Conservation (phyloP, 2,797 vertebrate species). For the Poecilia wingei region DNA sequence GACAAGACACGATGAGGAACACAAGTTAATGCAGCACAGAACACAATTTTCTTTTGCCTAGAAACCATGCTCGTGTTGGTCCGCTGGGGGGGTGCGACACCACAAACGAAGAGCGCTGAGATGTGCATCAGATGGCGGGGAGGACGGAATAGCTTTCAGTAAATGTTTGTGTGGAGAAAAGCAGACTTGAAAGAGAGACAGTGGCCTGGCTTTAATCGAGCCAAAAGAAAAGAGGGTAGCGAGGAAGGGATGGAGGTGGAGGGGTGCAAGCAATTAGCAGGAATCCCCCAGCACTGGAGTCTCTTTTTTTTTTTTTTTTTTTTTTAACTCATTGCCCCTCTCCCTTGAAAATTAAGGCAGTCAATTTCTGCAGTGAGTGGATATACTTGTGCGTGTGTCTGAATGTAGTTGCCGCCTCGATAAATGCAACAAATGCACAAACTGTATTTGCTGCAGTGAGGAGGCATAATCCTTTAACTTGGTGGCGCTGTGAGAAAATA, state of each 20-base stretch:
- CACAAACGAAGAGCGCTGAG: conserved; percentile 47
- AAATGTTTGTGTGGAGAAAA: conserved; percentile 31
- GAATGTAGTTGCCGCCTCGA: conserved; percentile 14
- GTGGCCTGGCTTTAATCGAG: conserved; percentile 74
- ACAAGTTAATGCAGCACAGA: background rate
- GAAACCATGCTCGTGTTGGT: conserved; percentile 29
- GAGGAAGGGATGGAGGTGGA: conserved; percentile 9
- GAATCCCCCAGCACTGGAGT: conserved; percentile 63
- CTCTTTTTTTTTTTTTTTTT: background rate
- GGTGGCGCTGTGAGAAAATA: conserved; percentile 17
- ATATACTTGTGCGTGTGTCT: conserved; percentile 16
- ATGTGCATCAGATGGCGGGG: conserved; percentile 35
- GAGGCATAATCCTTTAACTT: conserved; percentile 42
- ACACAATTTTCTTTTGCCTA: conserved; percentile 17
- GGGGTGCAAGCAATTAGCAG: conserved; percentile 78
- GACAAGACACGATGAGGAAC: conserved; percentile 4
- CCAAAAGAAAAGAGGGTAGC: conserved; percentile 65
- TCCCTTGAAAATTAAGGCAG: conserved; percentile 59
- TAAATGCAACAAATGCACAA: conserved; percentile 19
- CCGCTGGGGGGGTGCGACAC: conserved; percentile 17
- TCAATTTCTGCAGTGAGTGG: conserved; percentile 59
- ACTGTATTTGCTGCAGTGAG: conserved; percentile 49
- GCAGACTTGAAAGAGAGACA: conserved; percentile 65
- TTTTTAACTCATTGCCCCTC: background rate
- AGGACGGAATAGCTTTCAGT: conserved; percentile 49